Evolutionary conservation across 2,113 vertebrate species (phyloP), one percentile per base, ranked within the genome.

Genomic region (Poeciliopsis retropinna): DNA sequence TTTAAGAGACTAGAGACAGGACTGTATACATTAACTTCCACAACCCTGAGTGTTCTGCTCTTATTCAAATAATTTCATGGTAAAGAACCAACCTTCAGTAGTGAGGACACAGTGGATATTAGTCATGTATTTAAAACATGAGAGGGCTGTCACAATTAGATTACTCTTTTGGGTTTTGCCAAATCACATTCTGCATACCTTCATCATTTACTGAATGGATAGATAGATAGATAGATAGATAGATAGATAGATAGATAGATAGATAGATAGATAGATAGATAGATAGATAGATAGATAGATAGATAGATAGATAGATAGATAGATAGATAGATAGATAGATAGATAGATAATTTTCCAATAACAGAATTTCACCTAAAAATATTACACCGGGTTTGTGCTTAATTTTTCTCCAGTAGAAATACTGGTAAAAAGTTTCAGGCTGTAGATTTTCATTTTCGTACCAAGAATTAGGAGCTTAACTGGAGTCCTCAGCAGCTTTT

Each of bases 1-100:
- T 78, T 64, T 81, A 19, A 47, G 65, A 81, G 61, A 70, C 51
- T 60, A 32, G 61, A 74, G 63, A 70, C 64, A 72, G 27, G 19
- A 65, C 29, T 37, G 72, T 69, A 64, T 73, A 72, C 32, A 83
- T 70, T 19, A 67, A 37, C 51, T 66, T 74, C 14, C 64, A 67
- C 25, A 61, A 22, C 32, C 60, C 6, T 31, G 27, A 64, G 27
- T 57, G 66, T 28, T 62, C 65, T 51, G 41, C 37, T 32, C 30
- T 57, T 60, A 41, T 37, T 11, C 14, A 72, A 9, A 68, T 37
- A 27, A 41, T 41, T 68, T 54, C 47, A 67, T 14, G 37, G 2
- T 31, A 54, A 37, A 60, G 25, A 80, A 47, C 30, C 29, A 31
- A 19, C 60, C 29, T 74, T 79, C 65, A 5, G 14, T 5, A 9